Evolutionary conservation across 1,140 invertebrate genomes (phyloP), one percentile per base, ranked within the genome.

Genomic region (Heliothis subflexa): DNA sequence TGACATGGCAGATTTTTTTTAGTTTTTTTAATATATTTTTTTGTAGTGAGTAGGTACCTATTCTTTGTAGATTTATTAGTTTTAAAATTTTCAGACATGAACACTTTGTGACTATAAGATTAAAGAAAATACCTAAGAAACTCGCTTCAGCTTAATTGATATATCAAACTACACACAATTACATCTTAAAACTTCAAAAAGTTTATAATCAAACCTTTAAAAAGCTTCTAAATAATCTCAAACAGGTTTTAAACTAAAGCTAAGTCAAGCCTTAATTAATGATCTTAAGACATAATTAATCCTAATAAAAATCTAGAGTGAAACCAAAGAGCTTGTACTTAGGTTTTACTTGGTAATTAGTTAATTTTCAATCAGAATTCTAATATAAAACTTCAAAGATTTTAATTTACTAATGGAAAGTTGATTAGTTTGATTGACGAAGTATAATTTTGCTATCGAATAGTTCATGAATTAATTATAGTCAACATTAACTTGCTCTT

Each of bases 181-280:
- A 55, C 3, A 57, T 13, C 28, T 3, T 47, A 40, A 47, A 64
- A 5, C 28, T 62, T 62, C n/a, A 12, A 47, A 0, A 47, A 40
- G 13, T 7, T 64, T 47, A n/a, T 12, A 47, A 47, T 57, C 12
- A 62, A 40, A 16, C 13, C 33, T 62, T 16, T 45, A 16, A 64
- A 64, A 64, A 64, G 7, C n/a, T 47, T 47, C 18, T 52, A 52
- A 13, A 25, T 52, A 54, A 70, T 28, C 47, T 28, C 25, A 52
- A 70, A 64, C 61, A 16, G 9, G 14, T 64, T 10, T 16, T 45
- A 52, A 25, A 52, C 13, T 50, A 52, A 50, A 52, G 21, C 45
- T 54, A 70, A 70, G 21, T 25, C 66, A 9, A 62, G 61, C 33
- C n/a, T 28, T 70, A 52, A 70, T 70, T 70, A 70, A 52, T 70